phyloP scores from a whole-genome alignment of 2,888 invertebrate genomes.

The Amblyjoppa fuscipennis region DNA sequence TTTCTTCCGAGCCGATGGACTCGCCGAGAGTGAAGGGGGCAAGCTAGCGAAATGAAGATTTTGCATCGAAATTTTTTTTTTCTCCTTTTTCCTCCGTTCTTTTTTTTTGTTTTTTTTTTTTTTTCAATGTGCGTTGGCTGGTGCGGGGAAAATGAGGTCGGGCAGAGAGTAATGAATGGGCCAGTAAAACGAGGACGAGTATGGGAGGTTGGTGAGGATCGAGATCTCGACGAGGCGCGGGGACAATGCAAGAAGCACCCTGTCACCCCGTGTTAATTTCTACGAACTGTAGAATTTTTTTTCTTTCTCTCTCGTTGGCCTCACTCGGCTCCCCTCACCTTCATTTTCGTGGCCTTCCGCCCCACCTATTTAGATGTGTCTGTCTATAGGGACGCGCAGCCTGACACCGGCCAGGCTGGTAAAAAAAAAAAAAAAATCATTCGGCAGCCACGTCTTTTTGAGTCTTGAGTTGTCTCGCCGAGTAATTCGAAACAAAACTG shows the following conservation, averaged over 20 bases:
- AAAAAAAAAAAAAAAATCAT: no score
- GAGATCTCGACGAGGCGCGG: conserved; percentile 55
- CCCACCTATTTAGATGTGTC: not conserved
- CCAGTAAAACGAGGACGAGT: conserved; percentile 61
- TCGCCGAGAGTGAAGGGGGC: conserved; percentile 68
- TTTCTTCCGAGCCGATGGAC: conserved; percentile 83
- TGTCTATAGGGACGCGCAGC: no score
- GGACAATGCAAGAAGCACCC: conserved; percentile 79
- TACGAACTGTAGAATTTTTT: conserved; percentile 68
- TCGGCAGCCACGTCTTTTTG: no score
- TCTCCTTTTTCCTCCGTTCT: conserved; percentile 2
- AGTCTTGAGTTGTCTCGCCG: no score
- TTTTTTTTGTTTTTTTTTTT: conserved; percentile 28
- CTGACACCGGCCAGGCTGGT: no score
- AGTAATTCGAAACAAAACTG: no score
- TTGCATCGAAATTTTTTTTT: conserved; percentile 83
- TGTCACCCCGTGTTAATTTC: conserved; percentile 82
- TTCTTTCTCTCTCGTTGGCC: conserved; percentile 61
- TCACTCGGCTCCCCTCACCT: conserved; percentile 29
- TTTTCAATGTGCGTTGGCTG: not conserved
- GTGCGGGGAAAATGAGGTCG: conserved; percentile 7
- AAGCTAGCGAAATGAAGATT: conserved; percentile 81
- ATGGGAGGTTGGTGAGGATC: conserved; percentile 48
- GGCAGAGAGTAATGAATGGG: conserved; percentile 72
- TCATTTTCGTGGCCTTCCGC: not conserved